Base-by-base conservation (phyloP, 2,888 invertebrate genomes). In the Apeira syringaria region DNA sequence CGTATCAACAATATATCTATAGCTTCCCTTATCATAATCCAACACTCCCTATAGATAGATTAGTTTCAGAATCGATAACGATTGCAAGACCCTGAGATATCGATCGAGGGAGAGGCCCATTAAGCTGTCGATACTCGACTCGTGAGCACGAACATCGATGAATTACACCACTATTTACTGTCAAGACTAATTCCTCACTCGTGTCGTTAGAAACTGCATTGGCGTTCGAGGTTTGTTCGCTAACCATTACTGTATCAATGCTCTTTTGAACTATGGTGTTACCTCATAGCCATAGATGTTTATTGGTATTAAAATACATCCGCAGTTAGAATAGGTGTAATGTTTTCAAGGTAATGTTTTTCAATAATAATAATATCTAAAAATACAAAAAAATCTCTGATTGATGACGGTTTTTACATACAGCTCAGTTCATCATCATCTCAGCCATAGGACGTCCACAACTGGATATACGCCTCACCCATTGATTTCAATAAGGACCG, bases 81-180 rank as follows among this genome's bases (percentile, higher is more conserved):
- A 54, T 65, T 64, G 67, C 55, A 54, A 59, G 68, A 65, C 60
- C 68, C 61, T 68, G 64, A 64, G 72, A 74, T 72, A 68, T 64
- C 68, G 69, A 74, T 74, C 68, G 70, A 58, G 61, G 58, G 51
- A 61, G 62, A 55, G 48, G 56, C 64, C 76, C 71, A 88, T 89
- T 87, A 89, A 80, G 74, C 70, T 87, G 89, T 89, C 89, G 80
- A 85, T 89, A 84, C 82, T 63, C 76, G 72, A 74, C 65, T 80
- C 80, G 82, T 77, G 87, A 74, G 80, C 89, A 88, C 89, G 89
- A 88, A 82, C 80, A 88, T 84, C 73, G 84, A 65, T 85, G 83
- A 84, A 79, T 85, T 87, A 86, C 84, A 75, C 79, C 84, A 71
- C 80, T 82, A 80, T 80, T 87, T 84, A 80, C 87, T 88, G 88